phyloP scores from a whole-genome alignment of 2,797 vertebrate genomes.

The Lophotriccus pileatus region DNA sequence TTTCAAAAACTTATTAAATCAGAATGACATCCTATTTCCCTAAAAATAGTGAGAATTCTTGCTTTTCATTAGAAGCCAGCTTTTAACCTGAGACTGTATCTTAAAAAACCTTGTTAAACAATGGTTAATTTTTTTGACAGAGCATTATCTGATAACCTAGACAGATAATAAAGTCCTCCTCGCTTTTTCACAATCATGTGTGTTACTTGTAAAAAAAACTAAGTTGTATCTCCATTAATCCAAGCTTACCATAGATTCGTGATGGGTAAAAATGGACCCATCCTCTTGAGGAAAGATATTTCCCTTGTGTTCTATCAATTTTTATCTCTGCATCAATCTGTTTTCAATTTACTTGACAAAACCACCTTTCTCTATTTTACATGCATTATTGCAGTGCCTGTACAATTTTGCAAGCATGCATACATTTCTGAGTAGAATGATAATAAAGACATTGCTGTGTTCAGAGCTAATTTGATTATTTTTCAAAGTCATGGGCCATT shows the following conservation, averaged over 20 bases:
- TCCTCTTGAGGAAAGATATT: neutral
- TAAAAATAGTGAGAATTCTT: neutral
- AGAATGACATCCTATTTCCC: neutral
- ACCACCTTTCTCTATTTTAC: neutral
- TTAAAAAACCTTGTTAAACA: neutral
- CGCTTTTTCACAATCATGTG: neutral
- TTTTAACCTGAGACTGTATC: neutral
- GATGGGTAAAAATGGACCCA: neutral
- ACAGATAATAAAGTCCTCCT: neutral
- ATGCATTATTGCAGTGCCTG: neutral
- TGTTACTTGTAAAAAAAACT: neutral
- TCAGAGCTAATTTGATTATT: neutral
- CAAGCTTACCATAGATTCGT: neutral
- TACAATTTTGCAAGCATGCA: neutral
- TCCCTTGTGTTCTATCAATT: neutral
- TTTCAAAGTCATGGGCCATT: neutral
- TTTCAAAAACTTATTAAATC: neutral
- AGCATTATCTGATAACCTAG: neutral
- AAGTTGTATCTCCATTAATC: neutral
- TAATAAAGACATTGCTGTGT: neutral
- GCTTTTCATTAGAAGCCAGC: neutral
- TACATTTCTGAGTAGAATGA: neutral
- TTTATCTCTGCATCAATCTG: neutral
- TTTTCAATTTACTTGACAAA: constrained; percentile 11
- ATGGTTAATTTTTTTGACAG: neutral